Conservation (phyloP, 2,113 vertebrate species). For the Halichoerus grypus region DNA sequence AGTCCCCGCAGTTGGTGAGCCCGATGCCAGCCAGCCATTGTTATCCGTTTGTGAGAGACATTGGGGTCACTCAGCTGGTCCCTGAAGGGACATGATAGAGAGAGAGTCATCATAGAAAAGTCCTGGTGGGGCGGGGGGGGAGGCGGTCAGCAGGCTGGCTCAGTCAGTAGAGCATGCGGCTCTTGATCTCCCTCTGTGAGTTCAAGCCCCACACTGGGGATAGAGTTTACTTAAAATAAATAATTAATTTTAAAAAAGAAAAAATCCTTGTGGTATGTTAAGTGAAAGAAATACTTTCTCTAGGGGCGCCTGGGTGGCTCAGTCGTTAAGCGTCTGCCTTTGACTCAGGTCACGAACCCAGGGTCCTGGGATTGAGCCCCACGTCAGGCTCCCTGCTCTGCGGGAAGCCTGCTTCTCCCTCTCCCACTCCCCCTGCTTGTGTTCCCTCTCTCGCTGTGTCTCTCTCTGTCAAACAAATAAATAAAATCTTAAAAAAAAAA, state of each 20-base stretch:
- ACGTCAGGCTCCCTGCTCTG: no score
- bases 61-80: neutral
- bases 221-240: neutral
- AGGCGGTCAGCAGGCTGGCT: neutral
- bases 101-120: neutral
- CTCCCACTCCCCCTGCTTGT: no score
- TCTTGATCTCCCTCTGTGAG: neutral
- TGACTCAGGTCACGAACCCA: no score
- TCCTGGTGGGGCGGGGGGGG: fast-evolving
- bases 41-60: neutral
- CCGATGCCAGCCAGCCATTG: neutral
- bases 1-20: neutral
- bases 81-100: neutral
- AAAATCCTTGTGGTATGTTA: fast-evolving
- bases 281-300: neutral
- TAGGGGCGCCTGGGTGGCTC: no score
- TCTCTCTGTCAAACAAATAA: no score
- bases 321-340: no score
- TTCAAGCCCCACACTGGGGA: neutral
- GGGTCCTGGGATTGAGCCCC: no score
- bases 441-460: no score
- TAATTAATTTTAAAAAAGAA: neutral
- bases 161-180: neutral
- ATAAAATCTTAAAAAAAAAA: neutral
- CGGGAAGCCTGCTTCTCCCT: no score